Conservation (phyloP, 2,113 vertebrate species). For the Axis porcinus region DNA sequence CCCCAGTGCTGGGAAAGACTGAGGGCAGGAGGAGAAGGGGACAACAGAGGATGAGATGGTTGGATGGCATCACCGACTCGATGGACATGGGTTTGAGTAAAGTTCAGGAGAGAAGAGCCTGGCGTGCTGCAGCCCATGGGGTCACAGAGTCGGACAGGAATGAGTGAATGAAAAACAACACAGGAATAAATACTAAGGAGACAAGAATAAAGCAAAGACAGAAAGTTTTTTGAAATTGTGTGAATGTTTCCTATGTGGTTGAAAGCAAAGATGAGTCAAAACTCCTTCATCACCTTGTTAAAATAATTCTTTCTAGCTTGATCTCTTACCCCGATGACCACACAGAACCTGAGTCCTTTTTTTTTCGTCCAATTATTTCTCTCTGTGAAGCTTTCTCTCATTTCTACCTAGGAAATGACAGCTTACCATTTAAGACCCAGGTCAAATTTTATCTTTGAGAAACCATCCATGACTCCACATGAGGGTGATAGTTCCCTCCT, state of each 20-base stretch:
- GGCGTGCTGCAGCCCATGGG: background rate
- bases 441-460: background rate
- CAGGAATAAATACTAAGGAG: background rate
- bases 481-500: background rate
- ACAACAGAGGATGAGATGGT: background rate
- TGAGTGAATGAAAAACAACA: background rate
- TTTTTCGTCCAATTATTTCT: background rate
- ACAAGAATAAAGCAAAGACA: background rate
- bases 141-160: background rate
- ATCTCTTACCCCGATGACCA: background rate
- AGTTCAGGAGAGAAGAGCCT: background rate
- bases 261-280: background rate
- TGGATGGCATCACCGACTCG: rapidly evolving
- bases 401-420: background rate
- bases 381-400: background rate
- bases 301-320: background rate
- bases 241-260: background rate
- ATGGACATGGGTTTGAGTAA: background rate
- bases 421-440: background rate
- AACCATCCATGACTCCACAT: background rate
- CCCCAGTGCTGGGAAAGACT: background rate
- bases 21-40: background rate
- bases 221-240: background rate
- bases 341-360: background rate
- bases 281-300: background rate